Evolutionary conservation across 2,888 invertebrate genomes (phyloP).

Genomic region (Agrotis exclamationis): DNA sequence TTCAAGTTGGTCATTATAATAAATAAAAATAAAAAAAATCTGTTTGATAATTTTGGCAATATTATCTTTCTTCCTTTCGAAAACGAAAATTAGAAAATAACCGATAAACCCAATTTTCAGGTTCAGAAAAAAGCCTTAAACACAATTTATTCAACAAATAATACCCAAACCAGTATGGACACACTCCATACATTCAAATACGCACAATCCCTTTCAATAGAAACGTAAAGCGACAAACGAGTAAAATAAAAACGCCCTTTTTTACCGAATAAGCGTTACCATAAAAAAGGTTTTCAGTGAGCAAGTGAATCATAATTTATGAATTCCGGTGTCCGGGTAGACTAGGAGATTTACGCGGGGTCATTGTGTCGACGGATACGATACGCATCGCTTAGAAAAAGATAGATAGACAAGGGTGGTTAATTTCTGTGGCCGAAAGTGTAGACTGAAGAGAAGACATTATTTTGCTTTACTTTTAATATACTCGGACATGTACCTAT

Average conservation of each 20-base stretch:
- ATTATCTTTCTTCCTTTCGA: no score
- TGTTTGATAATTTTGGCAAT: no score
- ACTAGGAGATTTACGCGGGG: constrained; percentile 88
- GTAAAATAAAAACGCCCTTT: constrained; percentile 87
- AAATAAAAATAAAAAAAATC: no score
- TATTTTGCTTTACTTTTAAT: background rate
- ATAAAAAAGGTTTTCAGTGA: constrained; percentile 91
- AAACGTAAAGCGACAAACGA: constrained; percentile 81
- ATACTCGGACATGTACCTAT: no score
- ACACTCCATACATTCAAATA: constrained; percentile 59
- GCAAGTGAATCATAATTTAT: constrained; percentile 91
- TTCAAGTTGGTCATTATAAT: no score
- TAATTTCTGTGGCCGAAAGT: constrained; percentile 44
- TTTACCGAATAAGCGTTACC: constrained; percentile 89
- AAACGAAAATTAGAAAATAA: background rate
- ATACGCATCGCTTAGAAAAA: constrained; percentile 74
- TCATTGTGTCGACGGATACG: constrained; percentile 87
- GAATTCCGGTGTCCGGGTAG: constrained; percentile 88
- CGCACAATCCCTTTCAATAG: constrained; percentile 69
- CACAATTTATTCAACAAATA: constrained; percentile 34
- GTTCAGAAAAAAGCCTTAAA: constrained; percentile 17
- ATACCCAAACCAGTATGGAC: constrained; percentile 44
- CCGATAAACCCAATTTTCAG: constrained; percentile 4
- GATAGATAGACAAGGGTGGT: constrained; percentile 52
- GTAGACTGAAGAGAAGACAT: constrained; percentile 9